Base-by-base conservation (phyloP, 2,888 invertebrate species). In the Emesis russula region DNA sequence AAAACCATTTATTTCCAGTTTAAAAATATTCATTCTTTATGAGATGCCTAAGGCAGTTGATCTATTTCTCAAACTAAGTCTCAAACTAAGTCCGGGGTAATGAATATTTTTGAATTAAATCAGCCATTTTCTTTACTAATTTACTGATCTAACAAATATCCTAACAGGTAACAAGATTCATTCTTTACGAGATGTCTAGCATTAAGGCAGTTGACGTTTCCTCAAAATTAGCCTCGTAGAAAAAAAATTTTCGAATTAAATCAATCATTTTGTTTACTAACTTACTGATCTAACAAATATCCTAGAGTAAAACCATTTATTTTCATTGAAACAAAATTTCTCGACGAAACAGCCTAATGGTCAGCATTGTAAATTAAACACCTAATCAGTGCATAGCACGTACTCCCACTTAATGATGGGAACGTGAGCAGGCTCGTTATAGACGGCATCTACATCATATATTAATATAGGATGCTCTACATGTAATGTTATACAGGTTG, bases 401-500 rank as follows among this genome's bases (percentile, higher is more conserved):
- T 68, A 33, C 68, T 33, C 3, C 15, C 68, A 68, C 68, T 68
- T 33, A 33, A 68, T 68, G 68, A 68, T 11, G 25, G 15, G 33
- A 15, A 68, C 31, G 68, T 68, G 68, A 68, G 68, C 33, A 68
- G 68, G 68, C 68, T 68, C n/a, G 33, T 68, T 68, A 68, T 68
- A 6, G 68, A 15, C 33, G 15, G 33, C 33, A 68, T 68, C 68
- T 68, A 68, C 36, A 68, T 68, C 68, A 33, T 15, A 68, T 36
- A 33, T 33, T 33, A 68, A 68, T 68, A 33, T 36, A 15, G 33
- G 33, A 5, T 33, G 31, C 6, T 53, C 5, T 53, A 6, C 0
- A 48, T 53, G 53, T 53, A 53, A n/a, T 53, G 6, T 53, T 53
- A 53, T n/a, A 53, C 15, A 53, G 53, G 53, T 53, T 53, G 53